A percentile compares a stretch with the other conserved stretches of the same genome.
Conservation (phyloP, 2,113 vertebrate genomes). For the Melanerpes formicivorus region DNA sequence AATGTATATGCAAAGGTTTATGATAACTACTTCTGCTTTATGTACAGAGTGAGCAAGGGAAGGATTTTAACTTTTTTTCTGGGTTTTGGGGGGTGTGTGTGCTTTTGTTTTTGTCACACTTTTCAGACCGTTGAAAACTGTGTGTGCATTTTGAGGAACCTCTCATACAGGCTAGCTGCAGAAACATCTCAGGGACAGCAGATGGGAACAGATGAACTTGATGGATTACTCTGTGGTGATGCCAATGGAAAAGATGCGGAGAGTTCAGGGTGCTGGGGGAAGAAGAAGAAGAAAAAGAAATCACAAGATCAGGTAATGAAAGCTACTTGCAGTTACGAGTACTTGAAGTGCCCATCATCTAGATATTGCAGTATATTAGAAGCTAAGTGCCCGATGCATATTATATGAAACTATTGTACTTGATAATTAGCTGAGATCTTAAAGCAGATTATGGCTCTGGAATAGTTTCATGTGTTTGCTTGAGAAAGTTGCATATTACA, state of each 20-base stretch:
- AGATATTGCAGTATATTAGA: neutral
- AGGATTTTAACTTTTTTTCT: constrained; percentile 4
- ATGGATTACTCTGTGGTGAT: constrained; percentile 93
- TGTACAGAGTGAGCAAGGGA: neutral
- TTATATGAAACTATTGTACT: neutral
- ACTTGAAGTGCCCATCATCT: neutral
- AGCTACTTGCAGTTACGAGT: neutral
- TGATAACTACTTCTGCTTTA: neutral
- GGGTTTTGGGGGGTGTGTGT: neutral
- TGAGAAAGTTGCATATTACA: neutral
- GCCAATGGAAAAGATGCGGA: constrained; percentile 90
- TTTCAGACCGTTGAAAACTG: constrained; percentile 98
- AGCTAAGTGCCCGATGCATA: neutral
- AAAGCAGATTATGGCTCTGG: neutral
- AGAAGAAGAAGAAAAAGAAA: constrained; percentile 99
- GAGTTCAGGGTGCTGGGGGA: constrained; percentile 98
- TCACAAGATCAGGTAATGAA: constrained; percentile 92
- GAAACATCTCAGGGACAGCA: constrained; percentile 99
- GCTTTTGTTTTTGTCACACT: neutral
- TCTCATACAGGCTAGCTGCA: constrained; percentile 97
- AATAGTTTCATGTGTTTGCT: neutral
- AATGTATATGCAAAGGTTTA: neutral
- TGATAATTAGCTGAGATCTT: neutral
- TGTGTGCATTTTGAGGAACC: constrained; percentile 99
- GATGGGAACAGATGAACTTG: constrained; percentile 95